Evolutionary conservation across 1,140 invertebrate species (phyloP), one percentile per base, ranked within the genome.

Genomic region (Brachystomella parvula): DNA sequence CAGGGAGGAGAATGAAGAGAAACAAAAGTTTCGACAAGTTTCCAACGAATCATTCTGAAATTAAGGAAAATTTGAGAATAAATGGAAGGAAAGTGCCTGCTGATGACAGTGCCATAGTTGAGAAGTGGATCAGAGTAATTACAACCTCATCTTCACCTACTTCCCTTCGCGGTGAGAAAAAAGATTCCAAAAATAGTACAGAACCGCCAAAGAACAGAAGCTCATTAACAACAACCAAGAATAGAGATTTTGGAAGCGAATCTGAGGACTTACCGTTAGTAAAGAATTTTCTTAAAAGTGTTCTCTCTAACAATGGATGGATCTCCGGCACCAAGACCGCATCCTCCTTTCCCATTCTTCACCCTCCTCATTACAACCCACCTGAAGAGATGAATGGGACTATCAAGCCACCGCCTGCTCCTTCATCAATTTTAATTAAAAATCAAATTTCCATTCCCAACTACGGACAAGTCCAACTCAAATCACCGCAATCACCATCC

Each of bases 71-170:
- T 53, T 6, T 12, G 35, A 39, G 6, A 15, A 53, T 24, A 53
- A 53, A 24, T 53, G 24, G 24, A 53, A 53, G 49, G 49, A 53
- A 21, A 30, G 29, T 31, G 57, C 57, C 31, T 35, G 21, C 47
- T 64, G 28, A 47, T 56, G 35, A 21, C 39, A 30, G 2, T 17
- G 65, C 29, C n/a, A 35, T n/a, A 6, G 31, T 33, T 44, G 31
- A 61, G 63, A 73, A 73, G 69, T 73, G 72, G 72, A 73, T 71
- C 72, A 73, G 69, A 73, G 66, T 73, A 53, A 70, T 73, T 73
- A 73, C 68, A 12, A 56, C 65, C 62, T 63, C 69, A 66, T 73
- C 35, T 3, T 60, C 69, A 69, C 69, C 72, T 73, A 71, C 72
- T 73, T 72, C 60, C 31, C 21, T 39, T 12, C 29, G 2, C n/a